Evolutionary conservation across 2,888 invertebrate species (phyloP), one percentile per base, ranked within the genome.

Genomic region (Leucophenga montana): DNA sequence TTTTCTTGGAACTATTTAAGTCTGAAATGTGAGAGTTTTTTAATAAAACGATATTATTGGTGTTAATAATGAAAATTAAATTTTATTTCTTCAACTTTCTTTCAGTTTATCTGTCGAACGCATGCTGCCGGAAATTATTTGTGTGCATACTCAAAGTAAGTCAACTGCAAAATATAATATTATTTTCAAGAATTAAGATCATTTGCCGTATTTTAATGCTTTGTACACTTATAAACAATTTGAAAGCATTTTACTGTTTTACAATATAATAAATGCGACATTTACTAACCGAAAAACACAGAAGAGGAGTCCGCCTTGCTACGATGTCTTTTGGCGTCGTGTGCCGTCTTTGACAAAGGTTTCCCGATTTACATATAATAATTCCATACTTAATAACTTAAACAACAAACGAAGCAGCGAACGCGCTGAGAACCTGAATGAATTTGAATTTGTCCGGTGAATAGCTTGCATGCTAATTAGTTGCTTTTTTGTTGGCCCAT

Each of bases 401-500:
- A 61, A 11, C 14, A 27, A 16, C 61, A 39, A 18, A 61, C 18
- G 61, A 39, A 54, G 50, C 14, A 27, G 27, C 27, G 27, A 27
- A 27, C 4, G 27, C 27, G 39, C 39, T 39, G 11, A 3, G 39
- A 39, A 39, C 11, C 39, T 39, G 39, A 39, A 39, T 39, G 39
- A 39, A 39, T 39, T 39, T 39, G 39, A 39, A 39, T 39, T 39
- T 16, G 20, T 14, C 9, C 39, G 31, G 39, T 61, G 39, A 16
- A 61, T 39, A 11, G 44, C 18, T 61, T 61, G 61, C 61, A 61
- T 61, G 61, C 39, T 61, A 61, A 61, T 61, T 61, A 61, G 61
- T 18, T 16, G 11, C 20, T 20, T 18, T 20, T 16, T 54, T 18
- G 4, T 54, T 39, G 8, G 39, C 3, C 39, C 5, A 39, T 3